Conservation (phyloP, 2,888 invertebrate genomes). For the Oligia strigilis region DNA sequence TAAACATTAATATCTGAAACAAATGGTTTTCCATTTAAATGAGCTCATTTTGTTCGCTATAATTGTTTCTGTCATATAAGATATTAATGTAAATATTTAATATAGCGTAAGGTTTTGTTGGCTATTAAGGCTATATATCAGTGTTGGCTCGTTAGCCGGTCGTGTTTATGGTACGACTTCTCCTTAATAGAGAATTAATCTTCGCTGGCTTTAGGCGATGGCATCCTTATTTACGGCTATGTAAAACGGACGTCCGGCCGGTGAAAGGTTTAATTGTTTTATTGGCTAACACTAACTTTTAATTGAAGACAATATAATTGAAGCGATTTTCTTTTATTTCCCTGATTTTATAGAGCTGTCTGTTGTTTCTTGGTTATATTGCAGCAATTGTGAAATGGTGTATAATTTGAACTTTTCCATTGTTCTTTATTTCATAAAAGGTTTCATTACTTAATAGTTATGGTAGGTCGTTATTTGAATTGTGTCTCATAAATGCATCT, state of each 20-base stretch:
- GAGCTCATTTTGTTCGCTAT: conserved; percentile 63
- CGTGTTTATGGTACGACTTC: conserved; percentile 66
- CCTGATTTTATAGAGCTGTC: conserved; percentile 54
- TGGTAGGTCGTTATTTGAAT: background rate
- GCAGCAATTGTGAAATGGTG: conserved; percentile 26
- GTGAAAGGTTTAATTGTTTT: conserved; percentile 83
- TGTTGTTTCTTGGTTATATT: conserved; percentile 35
- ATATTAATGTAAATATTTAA: conserved; percentile 70
- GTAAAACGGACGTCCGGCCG: conserved; percentile 82
- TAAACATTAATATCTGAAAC: conserved; percentile 59
- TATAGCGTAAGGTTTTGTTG: conserved; percentile 61
- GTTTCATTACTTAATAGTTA: background rate
- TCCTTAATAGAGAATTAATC: conserved; percentile 75
- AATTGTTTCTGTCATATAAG: conserved; percentile 67
- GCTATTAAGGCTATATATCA: conserved; percentile 69
- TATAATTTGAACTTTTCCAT: background rate
- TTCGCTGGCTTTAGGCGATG: conserved; percentile 76
- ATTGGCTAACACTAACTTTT: conserved; percentile 68
- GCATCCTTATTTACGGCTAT: conserved; percentile 77
- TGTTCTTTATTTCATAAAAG: conserved; percentile 2
- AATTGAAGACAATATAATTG: conserved; percentile 44
- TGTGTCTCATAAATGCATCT: background rate
- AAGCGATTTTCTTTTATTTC: conserved; percentile 53
- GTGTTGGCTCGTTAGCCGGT: conserved; percentile 66
- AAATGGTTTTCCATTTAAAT: conserved; percentile 65